Base-by-base conservation (phyloP, 2,888 invertebrate genomes). In the Ormyrus pomaceus region DNA sequence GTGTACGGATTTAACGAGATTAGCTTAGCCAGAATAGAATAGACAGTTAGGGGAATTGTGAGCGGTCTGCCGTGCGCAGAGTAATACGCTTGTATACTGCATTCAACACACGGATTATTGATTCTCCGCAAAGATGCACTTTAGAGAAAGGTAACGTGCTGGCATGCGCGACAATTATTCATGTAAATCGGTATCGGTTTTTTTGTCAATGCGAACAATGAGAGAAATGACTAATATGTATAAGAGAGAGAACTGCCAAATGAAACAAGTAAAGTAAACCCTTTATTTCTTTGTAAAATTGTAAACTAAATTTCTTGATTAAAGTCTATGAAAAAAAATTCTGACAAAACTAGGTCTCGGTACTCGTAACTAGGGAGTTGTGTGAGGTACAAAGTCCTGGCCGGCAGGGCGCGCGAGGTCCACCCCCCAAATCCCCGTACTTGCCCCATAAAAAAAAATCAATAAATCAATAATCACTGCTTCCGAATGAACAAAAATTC, bases 291-390 rank as follows among this genome's bases (percentile, higher is more conserved):
- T 65, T 72, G 69, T 73, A 64, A 73, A 80, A 77, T 80, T 77
- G 68, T 73, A 61, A 66, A 58, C 46, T 11, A 74, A 56, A 10
- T 11, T 13, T 13, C 69, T 48, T 48, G 50, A 58, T 45, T 4
- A 34, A 34, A 34, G 34, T 34, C 34, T 11, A 9, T 10, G 5
- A 48, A 82, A 58, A 75, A 46, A 78, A 77, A 72, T 34, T 81
- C 10, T 53, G 45, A 46, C 79, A 79, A 71, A n/a, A 89, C 89
- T 90, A 90, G 90, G 90, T 89, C 83, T 90, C 90, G 90, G 90
- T 90, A 90, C 90, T 90, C 90, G 90, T 90, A 90, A 90, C 90
- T 90, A 90, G 90, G 90, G 90, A 90, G 90, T 90, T 90, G 90
- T 90, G 90, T 90, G 90, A 90, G 90, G 90, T 90, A 90, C 89